Evolutionary conservation across 2,888 invertebrate genomes (phyloP).

Genomic region (Athalia rosae): DNA sequence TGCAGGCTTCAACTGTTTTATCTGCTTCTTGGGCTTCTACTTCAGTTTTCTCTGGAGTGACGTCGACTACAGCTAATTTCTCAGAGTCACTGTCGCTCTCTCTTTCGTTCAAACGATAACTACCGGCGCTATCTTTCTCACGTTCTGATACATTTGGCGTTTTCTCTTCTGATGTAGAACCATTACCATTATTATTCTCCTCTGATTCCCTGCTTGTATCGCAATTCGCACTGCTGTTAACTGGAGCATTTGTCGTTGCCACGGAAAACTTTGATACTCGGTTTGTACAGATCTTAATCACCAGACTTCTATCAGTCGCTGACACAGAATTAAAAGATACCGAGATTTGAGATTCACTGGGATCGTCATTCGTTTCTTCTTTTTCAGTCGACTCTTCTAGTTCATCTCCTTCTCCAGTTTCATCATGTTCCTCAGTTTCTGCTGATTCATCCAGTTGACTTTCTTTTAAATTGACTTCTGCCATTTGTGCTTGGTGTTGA

Average conservation of each 20-base stretch:
- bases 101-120: slow-evolving; percentile 56
- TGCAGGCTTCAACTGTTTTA: slow-evolving; percentile 56
- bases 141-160: slow-evolving; percentile 54
- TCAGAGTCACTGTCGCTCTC: slow-evolving; percentile 68
- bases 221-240: slow-evolving; percentile 50
- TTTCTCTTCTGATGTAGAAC: slow-evolving; percentile 57
- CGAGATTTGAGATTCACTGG: slow-evolving; percentile 58
- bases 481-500: slow-evolving; percentile 52
- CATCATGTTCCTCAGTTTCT: slow-evolving; percentile 32
- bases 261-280: slow-evolving; percentile 69
- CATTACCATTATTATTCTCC: slow-evolving; percentile 64
- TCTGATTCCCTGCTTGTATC: slow-evolving; percentile 60
- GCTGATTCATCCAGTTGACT: slow-evolving; percentile 72
- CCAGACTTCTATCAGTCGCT: slow-evolving; percentile 67
- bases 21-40: slow-evolving; percentile 78
- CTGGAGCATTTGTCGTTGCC: slow-evolving; percentile 54
- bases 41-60: slow-evolving; percentile 74
- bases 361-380: slow-evolving; percentile 42
- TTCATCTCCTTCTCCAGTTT: slow-evolving; percentile 67
- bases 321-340: slow-evolving; percentile 63
- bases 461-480: slow-evolving; percentile 73
- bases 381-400: slow-evolving; percentile 65
- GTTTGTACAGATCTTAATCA: slow-evolving; percentile 71
- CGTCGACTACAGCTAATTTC: slow-evolving; percentile 63
- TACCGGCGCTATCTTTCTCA: slow-evolving; percentile 54